A percentile compares a stretch with the other conserved stretches of the same genome.
Conservation (phyloP, 2,113 vertebrate species). For the Lycaon pictus region DNA sequence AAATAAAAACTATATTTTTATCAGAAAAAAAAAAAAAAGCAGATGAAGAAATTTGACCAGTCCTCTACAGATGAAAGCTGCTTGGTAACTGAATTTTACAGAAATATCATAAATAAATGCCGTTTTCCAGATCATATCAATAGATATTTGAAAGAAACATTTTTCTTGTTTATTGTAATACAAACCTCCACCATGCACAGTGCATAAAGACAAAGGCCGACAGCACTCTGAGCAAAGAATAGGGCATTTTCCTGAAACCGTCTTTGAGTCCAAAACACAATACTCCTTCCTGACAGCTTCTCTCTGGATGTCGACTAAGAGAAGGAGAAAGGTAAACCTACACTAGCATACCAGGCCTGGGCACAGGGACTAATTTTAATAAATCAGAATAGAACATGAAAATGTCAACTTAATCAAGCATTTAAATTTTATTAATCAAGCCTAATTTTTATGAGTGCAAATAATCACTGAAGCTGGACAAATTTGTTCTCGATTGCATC, state of each 20-base stretch:
- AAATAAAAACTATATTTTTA: conserved; percentile 20
- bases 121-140: background rate
- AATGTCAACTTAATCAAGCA: conserved; percentile 91
- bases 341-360: conserved; percentile 51
- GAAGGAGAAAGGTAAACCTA: conserved; percentile 50
- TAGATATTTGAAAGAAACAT: background rate
- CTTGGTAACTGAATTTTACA: background rate
- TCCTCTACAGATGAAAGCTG: background rate
- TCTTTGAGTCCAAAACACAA: background rate
- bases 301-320: background rate
- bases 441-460: conserved; percentile 90
- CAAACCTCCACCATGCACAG: background rate
- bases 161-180: conserved; percentile 11
- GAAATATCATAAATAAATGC: background rate
- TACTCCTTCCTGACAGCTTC: background rate
- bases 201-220: background rate
- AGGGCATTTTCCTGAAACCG: background rate
- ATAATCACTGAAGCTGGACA: conserved; percentile 90
- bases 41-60: background rate
- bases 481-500: conserved; percentile 90
- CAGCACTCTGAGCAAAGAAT: background rate
- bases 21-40: background rate
- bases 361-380: conserved; percentile 89
- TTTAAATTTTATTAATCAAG: conserved; percentile 92
- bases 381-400: conserved; percentile 90